Evolutionary conservation across 2,113 vertebrate genomes (phyloP), one percentile per base, ranked within the genome.

Genomic region (Coptodon rendalli): DNA sequence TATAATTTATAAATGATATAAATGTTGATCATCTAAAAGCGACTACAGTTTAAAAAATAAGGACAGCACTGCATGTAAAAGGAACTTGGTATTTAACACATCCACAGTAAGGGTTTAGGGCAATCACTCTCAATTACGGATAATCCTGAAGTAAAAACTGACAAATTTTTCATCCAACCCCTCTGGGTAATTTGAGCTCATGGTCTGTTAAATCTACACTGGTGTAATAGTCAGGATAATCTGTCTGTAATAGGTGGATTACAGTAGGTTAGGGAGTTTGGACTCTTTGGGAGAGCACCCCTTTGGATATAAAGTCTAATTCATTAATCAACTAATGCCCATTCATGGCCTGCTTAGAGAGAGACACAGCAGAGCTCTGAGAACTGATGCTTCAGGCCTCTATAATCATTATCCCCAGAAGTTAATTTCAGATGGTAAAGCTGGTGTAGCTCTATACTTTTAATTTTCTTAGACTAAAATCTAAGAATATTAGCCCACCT

Each of bases 161-260:
- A 61, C 24, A 12, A 22, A n/a, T 13, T 68, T 86, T 82, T 71
- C 53, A 52, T 73, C 36, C 36, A 56, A 2, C 43, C 40, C 24
- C 7, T 43, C 56, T 66, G 56, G 40, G 54, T 90, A 89, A 93
- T 91, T 93, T 83, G 68, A 89, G 73, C 68, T 83, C 31, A 16
- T 57, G 88, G 59, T 40, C 48, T 45, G 45, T 36, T 24, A 81
- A 83, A 81, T 50, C 68, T 80, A 82, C 57, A 1, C 78, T 68
- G 16, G 3, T 31, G 78, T 85, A 88, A 81, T 94, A 84, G 93
- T 93, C 53, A 76, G 91, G 93, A 94, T 95, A 91, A 94, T 94
- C 94, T 89, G 79, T 38, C 17, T 89, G 48, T 92, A 91, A 93
- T 87, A 81, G 81, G 52, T 87, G 94, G 94, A 95, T 95, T 95